Base-by-base conservation (phyloP, 2,113 vertebrate species). In the Pelodiscus sinensis region DNA sequence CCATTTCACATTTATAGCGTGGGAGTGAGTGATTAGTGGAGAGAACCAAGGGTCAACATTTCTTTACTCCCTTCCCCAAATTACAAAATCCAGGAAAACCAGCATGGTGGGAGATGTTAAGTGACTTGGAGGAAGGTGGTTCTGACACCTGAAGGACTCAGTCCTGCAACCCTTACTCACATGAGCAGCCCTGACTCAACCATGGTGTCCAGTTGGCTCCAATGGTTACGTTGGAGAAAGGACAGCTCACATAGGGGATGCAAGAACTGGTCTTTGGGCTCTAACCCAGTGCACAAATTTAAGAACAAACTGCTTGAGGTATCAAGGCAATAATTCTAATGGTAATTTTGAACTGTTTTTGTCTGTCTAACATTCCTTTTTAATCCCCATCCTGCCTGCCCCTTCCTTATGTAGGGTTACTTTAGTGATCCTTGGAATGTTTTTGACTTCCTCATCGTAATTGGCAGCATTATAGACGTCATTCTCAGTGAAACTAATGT, bases 361-460 rank as follows among this genome's bases (percentile, higher is more conserved):
- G 98, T 98, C 99, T 99, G 98, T 99, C 99, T 99, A 99, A 99
- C 98, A 98, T 98, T 98, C 98, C 99, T 99, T 98, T 99, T 99
- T 98, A 98, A 98, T 98, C 98, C 98, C 98, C 98, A 95, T 98
- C 98, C 98, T 98, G 98, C 98, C 99, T 98, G 98, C 98, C 98
- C 99, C 98, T 98, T 98, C 99, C 98, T 98, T 98, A 98, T 99
- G 98, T 99, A 99, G 99, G 99, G 99, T 98, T 99, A 99, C 99
- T 99, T 99, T 99, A 99, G 99, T 99, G 99, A 99, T 99, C 99
- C 99, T 98, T 99, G 99, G 99, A 99, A 99, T 99, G 99, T 99
- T 98, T 99, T 99, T 99, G 99, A 99, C 99, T 99, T 99, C 99
- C 99, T 99, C 98, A 99, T 99, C 99, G 99, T 99, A 98, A 99